Evolutionary conservation across 1,140 invertebrate genomes (phyloP).

Genomic region (Sinella curviseta): DNA sequence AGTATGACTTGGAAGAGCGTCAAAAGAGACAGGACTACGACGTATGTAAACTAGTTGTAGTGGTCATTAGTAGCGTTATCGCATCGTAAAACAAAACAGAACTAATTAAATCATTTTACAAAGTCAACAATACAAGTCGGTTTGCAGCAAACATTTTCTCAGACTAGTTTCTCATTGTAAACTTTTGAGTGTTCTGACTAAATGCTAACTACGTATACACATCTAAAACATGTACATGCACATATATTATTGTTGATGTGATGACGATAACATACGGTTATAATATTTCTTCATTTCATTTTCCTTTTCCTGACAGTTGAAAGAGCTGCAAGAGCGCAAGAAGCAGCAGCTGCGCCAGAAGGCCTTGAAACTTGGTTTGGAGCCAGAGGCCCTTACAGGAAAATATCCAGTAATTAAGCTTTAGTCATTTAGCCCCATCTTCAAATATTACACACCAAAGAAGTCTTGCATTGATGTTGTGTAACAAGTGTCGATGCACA

Average conservation of each 20-base stretch:
- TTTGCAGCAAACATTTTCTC: too few relatives aligned
- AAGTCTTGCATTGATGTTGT: background rate
- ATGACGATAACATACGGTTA: background rate
- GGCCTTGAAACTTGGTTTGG: slow-evolving; percentile 24
- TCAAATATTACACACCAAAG: background rate
- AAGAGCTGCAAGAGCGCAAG: slow-evolving; percentile 25
- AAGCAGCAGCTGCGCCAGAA: slow-evolving; percentile 28
- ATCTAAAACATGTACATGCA: too few relatives aligned
- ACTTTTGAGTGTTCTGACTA: too few relatives aligned
- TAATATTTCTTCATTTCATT: background rate
- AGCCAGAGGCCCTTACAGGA: slow-evolving; percentile 29
- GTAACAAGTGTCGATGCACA: too few relatives aligned
- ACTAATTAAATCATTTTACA: background rate
- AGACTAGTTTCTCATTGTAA: too few relatives aligned
- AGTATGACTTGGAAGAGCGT: slow-evolving; percentile 67
- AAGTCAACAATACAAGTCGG: background rate
- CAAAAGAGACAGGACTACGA: slow-evolving; percentile 97
- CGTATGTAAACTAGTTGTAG: slow-evolving; percentile 67
- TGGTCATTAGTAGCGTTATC: background rate
- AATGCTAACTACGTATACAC: too few relatives aligned
- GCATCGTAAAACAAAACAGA: too few relatives aligned
- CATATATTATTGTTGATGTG: too few relatives aligned
- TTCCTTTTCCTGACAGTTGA: slow-evolving; percentile 8
- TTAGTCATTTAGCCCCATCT: background rate
- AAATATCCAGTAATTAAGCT: slow-evolving; percentile 28